Conservation (phyloP, 2,113 vertebrate species). For the Nipponia nippon region DNA sequence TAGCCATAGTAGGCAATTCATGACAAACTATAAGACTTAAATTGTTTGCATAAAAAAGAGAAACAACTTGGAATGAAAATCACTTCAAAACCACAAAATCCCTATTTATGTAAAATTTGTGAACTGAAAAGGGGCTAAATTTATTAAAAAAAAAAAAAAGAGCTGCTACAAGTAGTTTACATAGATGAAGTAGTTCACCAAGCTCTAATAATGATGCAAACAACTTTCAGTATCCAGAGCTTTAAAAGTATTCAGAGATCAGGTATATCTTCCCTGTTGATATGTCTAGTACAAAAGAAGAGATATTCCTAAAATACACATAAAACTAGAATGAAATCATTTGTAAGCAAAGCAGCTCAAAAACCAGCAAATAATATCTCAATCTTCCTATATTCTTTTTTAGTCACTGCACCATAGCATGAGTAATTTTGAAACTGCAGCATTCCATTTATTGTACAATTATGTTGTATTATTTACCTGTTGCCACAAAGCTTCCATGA, state of each 20-base stretch:
- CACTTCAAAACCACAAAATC: neutral
- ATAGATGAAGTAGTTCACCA: slow-evolving; percentile 1
- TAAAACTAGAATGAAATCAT: slow-evolving; percentile 57
- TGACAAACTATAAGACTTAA: neutral
- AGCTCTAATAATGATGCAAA: slow-evolving; percentile 16
- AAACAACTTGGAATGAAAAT: neutral
- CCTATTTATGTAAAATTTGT: neutral
- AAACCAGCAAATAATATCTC: slow-evolving; percentile 43
- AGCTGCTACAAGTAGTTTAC: neutral
- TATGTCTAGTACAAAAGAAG: slow-evolving; percentile 47
- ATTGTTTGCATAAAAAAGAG: neutral
- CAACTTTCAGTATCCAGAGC: slow-evolving; percentile 28
- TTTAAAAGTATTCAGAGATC: slow-evolving; percentile 24
- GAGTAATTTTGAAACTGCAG: slow-evolving; percentile 66
- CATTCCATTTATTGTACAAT: slow-evolving; percentile 75
- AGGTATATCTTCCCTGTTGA: neutral
- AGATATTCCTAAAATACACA: slow-evolving; percentile 53
- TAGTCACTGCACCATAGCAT: slow-evolving; percentile 39
- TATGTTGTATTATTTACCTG: slow-evolving; percentile 75
- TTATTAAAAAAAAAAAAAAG: neutral
- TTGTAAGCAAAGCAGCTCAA: slow-evolving; percentile 58
- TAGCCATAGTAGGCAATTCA: neutral
- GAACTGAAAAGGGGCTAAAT: neutral
- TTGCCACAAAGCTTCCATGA: slow-evolving; percentile 69
- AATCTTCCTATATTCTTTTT: slow-evolving; percentile 50